Percentiles rank a stretch among this genome's conserved stretches.
Evolutionary conservation across 2,888 invertebrate species (phyloP).

Genomic region (Euplagia quadripunctaria): DNA sequence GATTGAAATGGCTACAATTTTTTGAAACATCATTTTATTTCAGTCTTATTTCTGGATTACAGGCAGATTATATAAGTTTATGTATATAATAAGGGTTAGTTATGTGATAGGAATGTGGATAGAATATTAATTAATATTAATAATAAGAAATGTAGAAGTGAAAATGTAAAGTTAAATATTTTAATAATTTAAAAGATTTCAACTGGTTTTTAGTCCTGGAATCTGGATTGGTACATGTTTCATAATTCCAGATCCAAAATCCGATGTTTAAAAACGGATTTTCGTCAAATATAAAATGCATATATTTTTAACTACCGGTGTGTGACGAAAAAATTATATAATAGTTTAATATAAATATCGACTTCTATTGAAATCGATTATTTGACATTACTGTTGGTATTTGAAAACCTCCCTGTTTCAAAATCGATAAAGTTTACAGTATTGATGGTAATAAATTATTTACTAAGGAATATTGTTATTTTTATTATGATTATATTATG

Average conservation of each 20-base stretch:
- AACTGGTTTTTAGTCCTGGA: not conserved
- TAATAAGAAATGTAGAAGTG: too few relatives aligned
- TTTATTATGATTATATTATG: not conserved
- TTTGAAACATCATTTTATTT: not conserved
- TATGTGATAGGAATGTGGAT: slow-evolving; percentile 15
- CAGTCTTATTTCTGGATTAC: slow-evolving; percentile 20
- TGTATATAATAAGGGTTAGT: not conserved
- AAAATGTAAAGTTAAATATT: not conserved
- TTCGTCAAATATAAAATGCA: not conserved
- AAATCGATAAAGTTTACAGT: not conserved
- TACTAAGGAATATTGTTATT: not conserved
- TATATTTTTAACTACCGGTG: not conserved
- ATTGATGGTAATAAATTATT: not conserved
- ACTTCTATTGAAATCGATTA: not conserved
- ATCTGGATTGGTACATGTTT: not conserved
- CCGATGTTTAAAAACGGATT: not conserved
- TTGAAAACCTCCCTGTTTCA: not conserved
- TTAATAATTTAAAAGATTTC: not conserved
- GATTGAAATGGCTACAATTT: slow-evolving; percentile 2
- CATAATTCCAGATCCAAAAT: not conserved
- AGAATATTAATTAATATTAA: not conserved
- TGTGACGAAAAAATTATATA: not conserved
- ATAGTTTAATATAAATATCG: too few relatives aligned
- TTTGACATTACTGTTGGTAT: not conserved
- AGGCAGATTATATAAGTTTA: not conserved